Percentiles rank a stretch among this genome's conserved stretches.
Conservation (phyloP, 2,888 invertebrate species). For the Apodemia mormo region DNA sequence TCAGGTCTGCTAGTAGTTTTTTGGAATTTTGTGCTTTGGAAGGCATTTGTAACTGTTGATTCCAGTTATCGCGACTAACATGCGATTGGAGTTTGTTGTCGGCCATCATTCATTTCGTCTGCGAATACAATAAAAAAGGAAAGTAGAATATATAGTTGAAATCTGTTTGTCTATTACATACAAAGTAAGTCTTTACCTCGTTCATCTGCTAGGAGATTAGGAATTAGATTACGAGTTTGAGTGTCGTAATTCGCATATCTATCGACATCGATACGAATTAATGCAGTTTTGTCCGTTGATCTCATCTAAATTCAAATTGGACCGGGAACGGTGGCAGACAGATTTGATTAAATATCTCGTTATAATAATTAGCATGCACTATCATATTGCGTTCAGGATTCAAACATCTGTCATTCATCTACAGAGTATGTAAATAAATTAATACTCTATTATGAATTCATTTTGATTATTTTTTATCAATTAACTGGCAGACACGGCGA, state of each 20-base stretch:
- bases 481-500: too few species aligned
- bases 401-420: not conserved
- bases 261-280: constrained; percentile 52
- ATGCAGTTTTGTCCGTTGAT: constrained; percentile 40
- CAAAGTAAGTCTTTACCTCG: not conserved
- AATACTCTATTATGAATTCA: not conserved
- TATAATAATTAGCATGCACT: constrained; percentile 18
- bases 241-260: not conserved
- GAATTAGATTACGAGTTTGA: not conserved
- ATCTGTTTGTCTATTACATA: too few species aligned
- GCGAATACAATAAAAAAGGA: too few species aligned
- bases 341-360: constrained; percentile 55
- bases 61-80: too few species aligned
- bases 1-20: too few species aligned
- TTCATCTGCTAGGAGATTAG: not conserved
- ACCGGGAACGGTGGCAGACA: constrained; percentile 42
- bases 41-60: too few species aligned
- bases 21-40: too few species aligned
- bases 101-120: too few species aligned
- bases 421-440: not conserved
- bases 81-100: too few species aligned
- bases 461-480: not conserved
- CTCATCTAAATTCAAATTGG: constrained; percentile 70
- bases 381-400: constrained; percentile 11
- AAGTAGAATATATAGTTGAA: too few species aligned